Evolutionary conservation across 2,113 vertebrate species (phyloP).

Genomic region (Caracal caracal): DNA sequence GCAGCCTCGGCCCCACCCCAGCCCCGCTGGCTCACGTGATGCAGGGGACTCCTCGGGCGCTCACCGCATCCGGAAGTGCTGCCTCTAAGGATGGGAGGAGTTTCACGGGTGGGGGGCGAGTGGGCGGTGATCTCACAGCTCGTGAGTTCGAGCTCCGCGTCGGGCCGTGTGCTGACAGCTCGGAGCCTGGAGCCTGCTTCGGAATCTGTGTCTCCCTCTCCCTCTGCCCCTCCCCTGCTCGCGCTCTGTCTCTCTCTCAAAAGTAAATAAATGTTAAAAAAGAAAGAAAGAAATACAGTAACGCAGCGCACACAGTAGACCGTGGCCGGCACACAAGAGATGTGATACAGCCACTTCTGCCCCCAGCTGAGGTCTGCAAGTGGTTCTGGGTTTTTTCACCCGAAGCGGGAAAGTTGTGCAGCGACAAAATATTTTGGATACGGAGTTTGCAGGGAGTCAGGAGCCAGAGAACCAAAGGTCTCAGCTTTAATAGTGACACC

Average conservation of each 20-base stretch:
- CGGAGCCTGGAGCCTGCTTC: no score
- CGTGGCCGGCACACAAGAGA: background rate
- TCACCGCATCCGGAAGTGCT: background rate
- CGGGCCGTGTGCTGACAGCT: no score
- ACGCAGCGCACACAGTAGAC: accelerated
- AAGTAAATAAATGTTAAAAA: no score
- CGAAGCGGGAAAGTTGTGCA: background rate
- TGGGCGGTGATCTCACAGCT: no score
- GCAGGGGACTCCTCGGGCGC: accelerated
- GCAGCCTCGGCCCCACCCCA: background rate
- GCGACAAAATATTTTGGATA: background rate
- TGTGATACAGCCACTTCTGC: accelerated
- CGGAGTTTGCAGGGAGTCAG: background rate
- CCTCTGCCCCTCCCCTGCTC: no score
- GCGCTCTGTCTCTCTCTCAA: no score
- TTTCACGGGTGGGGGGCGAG: accelerated
- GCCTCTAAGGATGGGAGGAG: no score
- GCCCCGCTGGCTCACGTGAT: accelerated
- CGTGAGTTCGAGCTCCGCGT: no score
- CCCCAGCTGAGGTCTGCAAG: background rate
- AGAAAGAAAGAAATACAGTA: no score
- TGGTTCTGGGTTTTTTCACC: background rate
- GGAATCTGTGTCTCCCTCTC: no score
- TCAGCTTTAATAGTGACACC: background rate
- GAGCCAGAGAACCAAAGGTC: background rate